Conservation (phyloP, 2,888 invertebrate species). For the Argyra leucocephala region DNA sequence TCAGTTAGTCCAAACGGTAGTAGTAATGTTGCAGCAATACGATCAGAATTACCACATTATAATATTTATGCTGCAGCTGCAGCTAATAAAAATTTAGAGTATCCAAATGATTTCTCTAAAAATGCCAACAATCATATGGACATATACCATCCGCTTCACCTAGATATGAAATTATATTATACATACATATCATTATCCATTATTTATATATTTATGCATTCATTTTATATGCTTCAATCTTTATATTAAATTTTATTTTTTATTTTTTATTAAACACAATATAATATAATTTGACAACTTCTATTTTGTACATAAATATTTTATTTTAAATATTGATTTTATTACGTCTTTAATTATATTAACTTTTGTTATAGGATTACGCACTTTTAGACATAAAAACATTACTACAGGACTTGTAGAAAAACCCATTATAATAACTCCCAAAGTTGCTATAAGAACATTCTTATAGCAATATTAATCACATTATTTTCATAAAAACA, state of each 20-base stretch:
- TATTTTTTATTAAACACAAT: too few species aligned
- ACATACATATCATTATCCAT: background rate
- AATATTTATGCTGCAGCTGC: slow-evolving; percentile 20
- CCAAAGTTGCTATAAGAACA: too few species aligned
- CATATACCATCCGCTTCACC: slow-evolving; percentile 31
- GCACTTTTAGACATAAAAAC: too few species aligned
- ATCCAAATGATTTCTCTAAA: slow-evolving; percentile 42
- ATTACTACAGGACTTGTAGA: too few species aligned
- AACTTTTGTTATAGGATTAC: too few species aligned
- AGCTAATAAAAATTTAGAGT: slow-evolving; percentile 31
- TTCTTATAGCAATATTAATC: too few species aligned
- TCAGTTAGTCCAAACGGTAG: slow-evolving; percentile 12
- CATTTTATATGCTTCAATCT: background rate
- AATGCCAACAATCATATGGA: slow-evolving; percentile 40
- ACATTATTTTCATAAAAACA: too few species aligned
- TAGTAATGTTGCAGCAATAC: slow-evolving; percentile 26
- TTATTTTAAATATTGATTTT: too few species aligned
- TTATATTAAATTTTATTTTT: background rate
- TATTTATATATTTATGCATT: background rate
- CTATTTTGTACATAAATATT: too few species aligned
- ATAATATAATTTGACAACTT: too few species aligned
- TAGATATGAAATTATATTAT: background rate
- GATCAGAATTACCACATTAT: slow-evolving; percentile 29
- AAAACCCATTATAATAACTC: too few species aligned
- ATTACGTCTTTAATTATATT: too few species aligned